A percentile compares a stretch with the other conserved stretches of the same genome.
These are phyloP conservation scores for Operophtera brumata DNA, from an alignment of 2,888 invertebrate genomes.

Conservation along the genomic window DNA sequence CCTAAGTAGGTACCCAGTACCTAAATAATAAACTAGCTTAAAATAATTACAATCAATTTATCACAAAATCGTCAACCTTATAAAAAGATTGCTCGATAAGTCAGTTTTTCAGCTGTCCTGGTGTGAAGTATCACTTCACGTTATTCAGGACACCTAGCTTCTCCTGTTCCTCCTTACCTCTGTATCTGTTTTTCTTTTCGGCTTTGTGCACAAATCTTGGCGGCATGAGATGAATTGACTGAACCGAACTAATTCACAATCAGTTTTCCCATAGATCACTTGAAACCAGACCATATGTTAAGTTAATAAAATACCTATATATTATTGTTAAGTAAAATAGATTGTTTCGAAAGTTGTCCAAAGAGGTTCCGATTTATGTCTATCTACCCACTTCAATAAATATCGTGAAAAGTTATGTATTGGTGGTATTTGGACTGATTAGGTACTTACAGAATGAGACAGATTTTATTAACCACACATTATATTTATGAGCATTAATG, in stretches of 20 bases:
- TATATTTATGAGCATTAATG: not conserved
- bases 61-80: too few species aligned
- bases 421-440: not conserved
- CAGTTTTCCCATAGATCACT: constrained; percentile 10
- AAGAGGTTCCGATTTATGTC: constrained; percentile 2
- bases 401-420: constrained; percentile 3
- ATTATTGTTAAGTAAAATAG: constrained; percentile 6
- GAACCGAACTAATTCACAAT: constrained; percentile 2
- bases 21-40: too few species aligned
- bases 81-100: too few species aligned
- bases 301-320: constrained; percentile 2
- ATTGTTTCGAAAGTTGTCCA: constrained; percentile 19
- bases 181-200: too few species aligned
- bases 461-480: not conserved
- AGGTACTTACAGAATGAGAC: not conserved
- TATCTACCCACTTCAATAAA: constrained; percentile 10
- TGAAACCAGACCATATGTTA: constrained; percentile 6
- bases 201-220: too few species aligned
- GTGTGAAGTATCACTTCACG: too few species aligned
- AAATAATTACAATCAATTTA: too few species aligned
- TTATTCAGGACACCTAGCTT: too few species aligned
- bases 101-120: too few species aligned
- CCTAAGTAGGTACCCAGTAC: too few species aligned
- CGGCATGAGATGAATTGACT: constrained; percentile 9
- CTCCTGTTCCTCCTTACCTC: too few species aligned